Conservation (phyloP, 2,113 vertebrate genomes). For the Ictidomys tridecemlineatus region DNA sequence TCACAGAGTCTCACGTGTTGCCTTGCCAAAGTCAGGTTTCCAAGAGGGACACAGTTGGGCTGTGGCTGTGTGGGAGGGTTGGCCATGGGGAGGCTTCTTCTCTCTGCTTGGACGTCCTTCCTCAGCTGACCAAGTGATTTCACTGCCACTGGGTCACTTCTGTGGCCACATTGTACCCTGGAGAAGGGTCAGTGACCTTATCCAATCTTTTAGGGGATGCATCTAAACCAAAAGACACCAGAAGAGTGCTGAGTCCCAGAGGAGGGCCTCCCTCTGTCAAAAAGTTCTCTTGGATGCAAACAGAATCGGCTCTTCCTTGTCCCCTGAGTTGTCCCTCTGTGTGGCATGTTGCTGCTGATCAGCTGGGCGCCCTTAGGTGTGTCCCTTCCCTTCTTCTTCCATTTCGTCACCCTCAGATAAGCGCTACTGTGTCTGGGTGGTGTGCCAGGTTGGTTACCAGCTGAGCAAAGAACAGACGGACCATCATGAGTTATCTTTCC, state of each 20-base stretch:
- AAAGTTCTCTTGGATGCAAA: background rate
- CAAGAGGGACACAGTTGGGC: conserved; percentile 27
- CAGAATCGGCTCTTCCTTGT: background rate
- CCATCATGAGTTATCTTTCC: background rate
- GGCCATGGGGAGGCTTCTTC: background rate
- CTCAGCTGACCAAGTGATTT: background rate
- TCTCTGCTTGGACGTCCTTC: background rate
- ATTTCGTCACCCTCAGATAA: background rate
- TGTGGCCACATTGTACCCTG: background rate
- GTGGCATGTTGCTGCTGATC: too few relatives aligned
- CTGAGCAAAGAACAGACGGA: background rate
- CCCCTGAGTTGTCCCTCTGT: too few relatives aligned
- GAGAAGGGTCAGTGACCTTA: background rate
- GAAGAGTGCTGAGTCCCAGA: background rate
- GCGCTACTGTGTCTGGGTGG: too few relatives aligned
- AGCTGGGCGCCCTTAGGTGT: too few relatives aligned
- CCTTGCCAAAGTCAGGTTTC: conserved; percentile 76
- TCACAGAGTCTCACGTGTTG: conserved; percentile 68
- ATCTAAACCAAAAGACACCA: background rate
- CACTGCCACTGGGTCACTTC: background rate
- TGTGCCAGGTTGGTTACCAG: background rate
- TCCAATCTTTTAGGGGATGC: background rate
- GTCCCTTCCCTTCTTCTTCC: too few relatives aligned
- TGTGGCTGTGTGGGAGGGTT: background rate
- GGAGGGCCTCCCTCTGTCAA: background rate